Evolutionary conservation across 2,113 vertebrate species (phyloP).

Genomic region (Accipiter virgatus): DNA sequence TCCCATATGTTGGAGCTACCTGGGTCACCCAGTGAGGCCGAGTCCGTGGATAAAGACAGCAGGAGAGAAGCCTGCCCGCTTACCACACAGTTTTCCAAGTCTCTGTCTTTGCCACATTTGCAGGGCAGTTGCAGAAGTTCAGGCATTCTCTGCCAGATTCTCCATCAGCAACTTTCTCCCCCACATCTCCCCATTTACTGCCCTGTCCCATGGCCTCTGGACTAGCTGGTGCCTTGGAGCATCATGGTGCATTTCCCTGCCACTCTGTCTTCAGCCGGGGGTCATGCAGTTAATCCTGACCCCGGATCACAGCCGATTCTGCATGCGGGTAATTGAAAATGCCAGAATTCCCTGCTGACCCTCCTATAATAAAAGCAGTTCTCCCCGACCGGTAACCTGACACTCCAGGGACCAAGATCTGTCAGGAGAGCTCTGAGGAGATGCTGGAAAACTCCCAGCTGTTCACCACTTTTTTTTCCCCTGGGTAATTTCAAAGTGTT

Average conservation of each 20-base stretch:
- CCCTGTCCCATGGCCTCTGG: background rate
- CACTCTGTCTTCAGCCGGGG: slow-evolving; percentile 35
- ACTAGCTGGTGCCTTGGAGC: slow-evolving; percentile 35
- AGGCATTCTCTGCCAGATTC: background rate
- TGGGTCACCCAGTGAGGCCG: background rate
- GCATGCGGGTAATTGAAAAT: slow-evolving; percentile 76
- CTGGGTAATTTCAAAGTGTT: slow-evolving; percentile 13
- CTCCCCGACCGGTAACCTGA: slow-evolving; percentile 58
- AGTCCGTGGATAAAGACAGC: background rate
- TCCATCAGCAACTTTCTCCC: background rate
- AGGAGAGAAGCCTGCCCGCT: background rate
- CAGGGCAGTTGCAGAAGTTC: background rate
- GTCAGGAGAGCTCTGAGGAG: slow-evolving; percentile 32
- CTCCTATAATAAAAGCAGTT: slow-evolving; percentile 48
- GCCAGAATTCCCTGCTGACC: slow-evolving; percentile 72
- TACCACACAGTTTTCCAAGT: background rate
- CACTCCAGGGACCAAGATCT: slow-evolving; percentile 24
- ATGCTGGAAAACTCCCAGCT: slow-evolving; percentile 63
- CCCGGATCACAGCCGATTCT: slow-evolving; percentile 32
- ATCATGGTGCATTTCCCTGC: slow-evolving; percentile 49
- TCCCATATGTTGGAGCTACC: background rate
- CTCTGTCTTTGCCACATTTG: rapidly evolving
- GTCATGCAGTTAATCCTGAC: slow-evolving; percentile 65
- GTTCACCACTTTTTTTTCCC: slow-evolving; percentile 6
- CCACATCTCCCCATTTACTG: background rate